Conservation (phyloP, 2,888 invertebrate genomes). For the Crepidodera aurea region DNA sequence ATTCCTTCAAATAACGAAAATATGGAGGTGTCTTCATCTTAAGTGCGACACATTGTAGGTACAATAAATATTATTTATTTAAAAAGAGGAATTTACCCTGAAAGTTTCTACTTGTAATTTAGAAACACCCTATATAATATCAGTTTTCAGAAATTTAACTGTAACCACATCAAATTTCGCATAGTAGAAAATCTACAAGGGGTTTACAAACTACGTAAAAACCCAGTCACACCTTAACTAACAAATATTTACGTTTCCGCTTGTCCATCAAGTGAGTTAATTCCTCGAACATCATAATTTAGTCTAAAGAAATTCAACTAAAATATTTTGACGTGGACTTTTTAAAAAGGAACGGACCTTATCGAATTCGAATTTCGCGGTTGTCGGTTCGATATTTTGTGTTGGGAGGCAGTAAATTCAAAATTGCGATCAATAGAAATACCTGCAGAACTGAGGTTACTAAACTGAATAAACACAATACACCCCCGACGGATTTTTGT, state of each 20-base stretch:
- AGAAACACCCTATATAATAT: too few species aligned
- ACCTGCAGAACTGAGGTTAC: neutral
- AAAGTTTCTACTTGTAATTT: too few species aligned
- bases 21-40: too few species aligned
- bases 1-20: too few species aligned
- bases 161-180: too few species aligned
- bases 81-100: too few species aligned
- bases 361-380: constrained; percentile 2
- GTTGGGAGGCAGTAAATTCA: neutral
- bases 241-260: neutral
- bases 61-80: too few species aligned
- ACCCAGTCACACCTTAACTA: neutral
- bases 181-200: too few species aligned
- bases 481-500: neutral
- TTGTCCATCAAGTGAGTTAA: neutral
- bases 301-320: neutral
- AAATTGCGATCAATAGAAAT: neutral
- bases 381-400: neutral
- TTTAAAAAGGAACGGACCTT: neutral
- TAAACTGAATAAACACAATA: neutral
- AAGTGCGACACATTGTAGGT: too few species aligned
- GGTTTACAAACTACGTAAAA: too few species aligned
- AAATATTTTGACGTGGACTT: constrained; percentile 2
- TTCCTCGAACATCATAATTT: neutral
- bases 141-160: too few species aligned